Evolutionary conservation across 2,797 vertebrate species (phyloP), one percentile per base, ranked within the genome.

Genomic region (Enteromius argenteus): DNA sequence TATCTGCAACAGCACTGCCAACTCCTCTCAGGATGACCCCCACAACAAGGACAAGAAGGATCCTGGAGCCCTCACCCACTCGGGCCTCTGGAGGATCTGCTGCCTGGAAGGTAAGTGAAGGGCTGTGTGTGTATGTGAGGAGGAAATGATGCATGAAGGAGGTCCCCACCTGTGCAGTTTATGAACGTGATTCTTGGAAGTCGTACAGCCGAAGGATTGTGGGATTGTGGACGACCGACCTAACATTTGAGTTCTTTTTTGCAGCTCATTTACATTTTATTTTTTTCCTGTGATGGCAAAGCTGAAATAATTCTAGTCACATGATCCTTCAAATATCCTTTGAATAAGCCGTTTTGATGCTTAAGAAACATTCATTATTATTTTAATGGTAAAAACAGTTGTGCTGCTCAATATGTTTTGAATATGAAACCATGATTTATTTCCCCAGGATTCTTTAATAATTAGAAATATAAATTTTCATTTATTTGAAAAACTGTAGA

Each of bases 51-150:
- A 96, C 92, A 96, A 96, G 91, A 97, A 96, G 78, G 97, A 97
- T 89, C 97, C 97, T 0, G 97, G 97, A 46, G 97, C 96, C 2
- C 95, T 97, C 84, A 98, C 97, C 4, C 97, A 98, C 94, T 98
- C 97, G 0, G 97, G 97, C 30, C 97, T 98, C 66, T 98, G 97
- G 97, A 94, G 97, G 91, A 97, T 97, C 92, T 98, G 97, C 95
- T 98, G 97, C 90, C 93, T 98, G 89, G 97, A 98, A 95, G 97
- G 97, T 97, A 75, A 69, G 80, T 77, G 79, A 80, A 67, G 17
- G 14, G 19, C 44, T 80, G 58, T 60, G 27, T 46, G 3, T 66
- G 78, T 67, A 30, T 62, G 80, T 27, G 76, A 42, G 80, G n/a
- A 49, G 79, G 53, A 73, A 62, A 73, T 73, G 39, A 49, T 73